phyloP scores from a whole-genome alignment of 2,113 vertebrate species.

The Syrrhaptes paradoxus region DNA sequence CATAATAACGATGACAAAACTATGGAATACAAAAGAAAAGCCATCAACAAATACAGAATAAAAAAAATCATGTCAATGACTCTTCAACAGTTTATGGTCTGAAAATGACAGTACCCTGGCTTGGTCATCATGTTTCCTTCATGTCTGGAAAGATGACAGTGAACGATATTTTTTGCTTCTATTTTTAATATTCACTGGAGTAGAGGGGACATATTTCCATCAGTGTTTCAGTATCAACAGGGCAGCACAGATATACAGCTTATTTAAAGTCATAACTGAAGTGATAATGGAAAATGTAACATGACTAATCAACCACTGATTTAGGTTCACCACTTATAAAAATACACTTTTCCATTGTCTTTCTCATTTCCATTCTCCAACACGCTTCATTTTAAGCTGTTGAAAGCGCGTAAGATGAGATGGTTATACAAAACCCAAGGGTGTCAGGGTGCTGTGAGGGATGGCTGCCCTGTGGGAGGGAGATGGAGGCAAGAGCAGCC shows the following conservation, averaged over 20 bases:
- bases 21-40: not conserved
- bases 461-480: accelerated
- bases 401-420: not conserved
- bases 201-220: not conserved
- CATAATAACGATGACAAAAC: not conserved
- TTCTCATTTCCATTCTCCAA: not conserved
- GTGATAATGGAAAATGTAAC: not conserved
- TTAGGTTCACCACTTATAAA: not conserved
- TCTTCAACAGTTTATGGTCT: not conserved
- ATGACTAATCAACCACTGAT: not conserved
- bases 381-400: not conserved
- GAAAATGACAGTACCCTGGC: not conserved
- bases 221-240: not conserved
- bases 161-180: not conserved
- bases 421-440: not conserved
- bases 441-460: accelerated
- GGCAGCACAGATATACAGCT: not conserved
- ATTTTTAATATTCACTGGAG: not conserved
- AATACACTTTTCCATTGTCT: not conserved
- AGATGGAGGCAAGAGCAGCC: not conserved
- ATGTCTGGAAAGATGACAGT: not conserved
- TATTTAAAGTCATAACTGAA: not conserved
- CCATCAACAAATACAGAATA: not conserved
- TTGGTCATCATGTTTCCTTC: not conserved
- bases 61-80: not conserved